phyloP scores from a whole-genome alignment of 2,113 vertebrate genomes.

The Irena cyanogastra region DNA sequence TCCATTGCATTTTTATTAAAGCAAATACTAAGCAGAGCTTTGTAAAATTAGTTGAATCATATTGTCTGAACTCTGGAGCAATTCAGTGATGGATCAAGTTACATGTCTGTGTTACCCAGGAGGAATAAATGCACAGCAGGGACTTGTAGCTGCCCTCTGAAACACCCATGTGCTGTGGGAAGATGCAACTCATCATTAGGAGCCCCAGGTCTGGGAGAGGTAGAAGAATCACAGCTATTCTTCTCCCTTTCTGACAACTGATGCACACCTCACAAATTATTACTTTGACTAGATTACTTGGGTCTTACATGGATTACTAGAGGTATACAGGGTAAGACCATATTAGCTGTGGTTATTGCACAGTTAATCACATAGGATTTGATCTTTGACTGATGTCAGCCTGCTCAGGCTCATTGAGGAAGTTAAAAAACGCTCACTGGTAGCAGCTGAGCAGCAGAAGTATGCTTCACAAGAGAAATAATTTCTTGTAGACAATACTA shows the following conservation, averaged over 20 bases:
- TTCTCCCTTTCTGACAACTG: not conserved
- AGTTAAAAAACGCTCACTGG: not conserved
- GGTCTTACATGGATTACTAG: not conserved
- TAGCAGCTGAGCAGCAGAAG: not conserved
- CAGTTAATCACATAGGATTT: not conserved
- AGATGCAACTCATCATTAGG: not conserved
- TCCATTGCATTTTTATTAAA: not conserved
- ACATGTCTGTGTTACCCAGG: not conserved
- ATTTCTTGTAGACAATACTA: not conserved
- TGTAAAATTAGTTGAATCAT: not conserved
- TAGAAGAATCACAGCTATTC: not conserved
- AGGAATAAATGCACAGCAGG: not conserved
- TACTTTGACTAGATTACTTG: not conserved
- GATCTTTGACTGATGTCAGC: not conserved
- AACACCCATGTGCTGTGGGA: accelerated
- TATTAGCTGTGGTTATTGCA: not conserved
- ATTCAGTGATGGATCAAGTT: not conserved
- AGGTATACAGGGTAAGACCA: not conserved
- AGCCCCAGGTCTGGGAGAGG: not conserved
- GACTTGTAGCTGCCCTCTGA: not conserved
- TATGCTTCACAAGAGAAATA: not conserved
- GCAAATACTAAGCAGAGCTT: not conserved
- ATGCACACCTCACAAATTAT: not conserved
- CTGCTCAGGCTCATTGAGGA: not conserved
- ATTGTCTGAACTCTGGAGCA: not conserved